A percentile compares a stretch with the other conserved stretches of the same genome.
These are phyloP conservation scores for Dryomyza anilis DNA, from an alignment of 2,888 invertebrate genomes.

Conservation along the genomic window DNA sequence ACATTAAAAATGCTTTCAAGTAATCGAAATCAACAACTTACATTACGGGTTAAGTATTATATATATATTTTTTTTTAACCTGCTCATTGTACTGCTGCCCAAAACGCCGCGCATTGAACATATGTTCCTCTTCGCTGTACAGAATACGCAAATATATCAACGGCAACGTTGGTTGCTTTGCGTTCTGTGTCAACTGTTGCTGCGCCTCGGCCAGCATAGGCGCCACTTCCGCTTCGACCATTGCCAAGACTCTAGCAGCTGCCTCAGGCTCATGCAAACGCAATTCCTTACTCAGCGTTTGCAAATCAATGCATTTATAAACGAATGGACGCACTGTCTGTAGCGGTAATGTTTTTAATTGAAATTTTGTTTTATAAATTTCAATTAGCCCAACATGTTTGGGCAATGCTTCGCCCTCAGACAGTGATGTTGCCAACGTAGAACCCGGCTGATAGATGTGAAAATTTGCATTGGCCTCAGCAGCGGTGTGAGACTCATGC, in stretches of 20 bases:
- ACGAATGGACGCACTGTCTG: conserved; percentile 91
- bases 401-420: conserved; percentile 79
- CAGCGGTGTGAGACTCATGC: conserved; percentile 84
- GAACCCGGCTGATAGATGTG: conserved; percentile 84
- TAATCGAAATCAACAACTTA: too few relatives aligned
- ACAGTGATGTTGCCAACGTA: conserved; percentile 92
- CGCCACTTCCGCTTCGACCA: conserved; percentile 67
- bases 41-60: too few relatives aligned
- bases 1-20: too few relatives aligned
- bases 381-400: conserved; percentile 86
- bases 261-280: conserved; percentile 57
- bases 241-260: conserved; percentile 57
- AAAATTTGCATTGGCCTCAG: conserved; percentile 67
- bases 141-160: conserved; percentile 80
- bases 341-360: conserved; percentile 72
- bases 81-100: conserved; percentile 76
- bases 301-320: conserved; percentile 73
- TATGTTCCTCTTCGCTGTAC: conserved; percentile 76
- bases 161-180: conserved; percentile 75
- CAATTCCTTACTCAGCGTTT: conserved; percentile 60
- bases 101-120: conserved; percentile 76
- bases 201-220: conserved; percentile 66
- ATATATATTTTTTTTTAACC: conserved; percentile 35
- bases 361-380: conserved; percentile 73
- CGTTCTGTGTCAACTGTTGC: conserved; percentile 67